Base-by-base conservation (phyloP, 2,888 invertebrate genomes). In the Frankliniella intonsa region DNA sequence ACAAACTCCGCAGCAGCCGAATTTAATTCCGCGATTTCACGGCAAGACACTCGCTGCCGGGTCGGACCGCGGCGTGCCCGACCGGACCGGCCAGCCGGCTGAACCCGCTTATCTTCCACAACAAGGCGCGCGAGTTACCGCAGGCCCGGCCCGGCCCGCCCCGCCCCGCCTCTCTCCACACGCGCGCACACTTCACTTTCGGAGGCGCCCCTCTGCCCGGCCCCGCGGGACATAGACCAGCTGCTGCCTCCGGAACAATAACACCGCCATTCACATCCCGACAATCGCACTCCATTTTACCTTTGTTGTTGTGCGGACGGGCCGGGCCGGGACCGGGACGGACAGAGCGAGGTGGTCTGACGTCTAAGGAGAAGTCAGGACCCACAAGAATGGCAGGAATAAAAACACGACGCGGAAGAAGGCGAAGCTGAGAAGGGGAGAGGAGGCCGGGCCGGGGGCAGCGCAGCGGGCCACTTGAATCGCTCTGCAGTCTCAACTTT, bases 271-370 rank as follows among this genome's bases (percentile, higher is more conserved):
- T 76, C 69, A 76, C 69, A 22, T 22, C 22, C 25, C 22, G 17
- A 76, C 69, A 76, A 76, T 25, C 69, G 69, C 69, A 76, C 69
- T 76, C 69, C 69, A 76, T 76, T 76, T 76, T 25, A 22, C 69
- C 69, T 25, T 76, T 76, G 69, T 25, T 76, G 62, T 62, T 17
- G 62, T 62, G 62, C 62, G 55, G 55, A 55, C 38, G 38, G 38
- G 38, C 38, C 38, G 38, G 38, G 38, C 38, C 38, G 38, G 38
- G 38, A n/a, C 38, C 38, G 38, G 55, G n/a, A 14, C 62, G 62
- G 62, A 7, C 62, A 69, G 9, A 22, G 69, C 69, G 69, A 76
- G 69, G 69, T 25, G 69, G 69, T 22, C 69, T 11, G 19, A 55
- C 55, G 19, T 19, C 55, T 19, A 55, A 38, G 38, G 38, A 38